Conservation (phyloP, 2,888 invertebrate genomes). For the Branchipolynoe longqiensis region DNA sequence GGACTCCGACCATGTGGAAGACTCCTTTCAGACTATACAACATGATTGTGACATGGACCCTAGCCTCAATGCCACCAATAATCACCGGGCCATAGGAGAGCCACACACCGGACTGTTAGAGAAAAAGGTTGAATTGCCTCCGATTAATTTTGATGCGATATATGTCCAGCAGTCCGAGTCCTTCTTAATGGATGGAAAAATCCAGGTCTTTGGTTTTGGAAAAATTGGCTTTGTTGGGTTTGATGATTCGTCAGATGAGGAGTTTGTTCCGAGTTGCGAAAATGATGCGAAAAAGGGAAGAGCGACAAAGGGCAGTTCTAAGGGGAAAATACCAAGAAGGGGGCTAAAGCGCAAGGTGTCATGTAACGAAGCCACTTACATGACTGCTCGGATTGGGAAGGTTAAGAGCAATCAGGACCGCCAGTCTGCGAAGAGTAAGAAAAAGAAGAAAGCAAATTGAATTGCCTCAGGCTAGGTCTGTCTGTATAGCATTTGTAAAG, state of each 20-base stretch:
- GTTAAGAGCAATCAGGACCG: not conserved
- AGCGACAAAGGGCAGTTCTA: no score
- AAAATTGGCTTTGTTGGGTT: not conserved
- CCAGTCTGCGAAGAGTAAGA: not conserved
- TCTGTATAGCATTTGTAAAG: no score
- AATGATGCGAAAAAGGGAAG: not conserved
- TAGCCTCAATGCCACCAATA: no score
- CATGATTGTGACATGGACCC: not conserved
- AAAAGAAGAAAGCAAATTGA: constrained; percentile 19
- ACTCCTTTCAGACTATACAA: not conserved
- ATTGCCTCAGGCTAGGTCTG: no score
- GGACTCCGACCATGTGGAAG: no score
- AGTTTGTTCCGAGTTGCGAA: not conserved
- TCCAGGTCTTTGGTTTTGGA: not conserved
- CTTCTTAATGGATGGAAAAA: not conserved
- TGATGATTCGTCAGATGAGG: constrained; percentile 32
- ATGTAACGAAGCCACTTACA: not conserved
- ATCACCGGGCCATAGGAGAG: not conserved
- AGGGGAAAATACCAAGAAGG: not conserved
- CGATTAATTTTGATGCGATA: not conserved
- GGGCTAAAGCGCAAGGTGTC: not conserved
- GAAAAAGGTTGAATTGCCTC: not conserved
- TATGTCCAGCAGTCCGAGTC: constrained; percentile 9
- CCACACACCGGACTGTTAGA: not conserved
- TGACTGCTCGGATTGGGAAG: not conserved